Conservation (phyloP, 2,113 vertebrate species). For the Cairina moschata region DNA sequence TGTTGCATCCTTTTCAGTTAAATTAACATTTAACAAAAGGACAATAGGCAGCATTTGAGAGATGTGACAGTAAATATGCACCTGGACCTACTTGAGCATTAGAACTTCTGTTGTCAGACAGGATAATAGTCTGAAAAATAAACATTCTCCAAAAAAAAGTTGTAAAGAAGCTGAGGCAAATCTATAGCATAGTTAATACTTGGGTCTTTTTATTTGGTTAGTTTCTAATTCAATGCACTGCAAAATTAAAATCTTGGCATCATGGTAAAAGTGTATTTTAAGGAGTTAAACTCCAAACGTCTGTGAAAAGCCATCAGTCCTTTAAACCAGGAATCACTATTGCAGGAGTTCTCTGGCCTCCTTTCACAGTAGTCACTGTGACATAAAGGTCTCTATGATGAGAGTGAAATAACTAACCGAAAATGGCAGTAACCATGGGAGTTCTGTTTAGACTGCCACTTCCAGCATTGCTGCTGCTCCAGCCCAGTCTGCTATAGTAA, state of each 20-base stretch:
- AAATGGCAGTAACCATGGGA: constrained; percentile 29
- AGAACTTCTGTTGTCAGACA: background rate
- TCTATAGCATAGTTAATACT: background rate
- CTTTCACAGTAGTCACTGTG: background rate
- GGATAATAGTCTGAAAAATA: background rate
- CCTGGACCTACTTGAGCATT: background rate
- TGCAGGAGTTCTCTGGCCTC: background rate
- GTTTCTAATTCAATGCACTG: background rate
- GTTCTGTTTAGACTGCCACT: constrained; percentile 43
- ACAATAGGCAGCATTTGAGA: background rate
- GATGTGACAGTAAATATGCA: background rate
- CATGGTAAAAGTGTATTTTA: background rate
- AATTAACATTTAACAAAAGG: background rate
- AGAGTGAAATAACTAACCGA: constrained; percentile 39
- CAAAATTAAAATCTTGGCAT: constrained; percentile 9
- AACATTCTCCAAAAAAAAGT: background rate
- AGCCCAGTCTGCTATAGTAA: background rate
- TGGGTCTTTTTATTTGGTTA: background rate
- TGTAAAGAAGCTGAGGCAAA: background rate
- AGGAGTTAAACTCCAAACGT: background rate
- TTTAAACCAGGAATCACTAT: background rate
- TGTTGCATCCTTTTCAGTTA: background rate
- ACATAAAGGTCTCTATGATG: constrained; percentile 4
- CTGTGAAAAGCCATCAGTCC: background rate
- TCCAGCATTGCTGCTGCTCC: constrained; percentile 5